phyloP scores from a whole-genome alignment of 2,113 vertebrate genomes.

The Columba livia region DNA sequence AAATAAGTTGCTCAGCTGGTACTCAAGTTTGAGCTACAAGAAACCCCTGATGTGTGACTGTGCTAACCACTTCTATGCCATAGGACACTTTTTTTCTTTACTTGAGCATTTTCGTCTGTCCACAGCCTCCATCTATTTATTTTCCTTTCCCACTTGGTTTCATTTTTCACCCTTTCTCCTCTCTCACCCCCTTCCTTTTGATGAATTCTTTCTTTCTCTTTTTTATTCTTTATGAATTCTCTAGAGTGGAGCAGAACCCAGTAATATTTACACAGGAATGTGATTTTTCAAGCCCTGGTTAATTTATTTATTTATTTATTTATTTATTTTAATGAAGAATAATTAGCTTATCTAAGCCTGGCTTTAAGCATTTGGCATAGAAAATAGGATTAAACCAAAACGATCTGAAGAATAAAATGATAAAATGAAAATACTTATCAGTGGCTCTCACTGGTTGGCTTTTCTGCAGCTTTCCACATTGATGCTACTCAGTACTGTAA shows the following conservation, averaged over 20 bases:
- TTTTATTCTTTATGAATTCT: not conserved
- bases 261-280: not conserved
- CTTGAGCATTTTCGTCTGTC: not conserved
- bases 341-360: not conserved
- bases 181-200: not conserved
- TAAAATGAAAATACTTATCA: not conserved
- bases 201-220: not conserved
- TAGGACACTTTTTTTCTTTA: not conserved
- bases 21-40: not conserved
- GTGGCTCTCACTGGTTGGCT: not conserved
- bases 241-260: not conserved
- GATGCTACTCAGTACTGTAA: not conserved
- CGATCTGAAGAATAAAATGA: not conserved
- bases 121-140: not conserved
- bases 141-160: not conserved
- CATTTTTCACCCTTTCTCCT: not conserved
- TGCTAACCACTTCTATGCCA: not conserved
- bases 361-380: not conserved
- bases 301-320: not conserved
- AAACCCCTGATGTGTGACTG: not conserved
- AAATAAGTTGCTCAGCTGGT: not conserved
- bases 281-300: not conserved
- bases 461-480: not conserved
- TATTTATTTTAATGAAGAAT: not conserved
- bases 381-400: not conserved